phyloP scores from a whole-genome alignment of 2,797 vertebrate species.

The Oreochromis mossambicus region DNA sequence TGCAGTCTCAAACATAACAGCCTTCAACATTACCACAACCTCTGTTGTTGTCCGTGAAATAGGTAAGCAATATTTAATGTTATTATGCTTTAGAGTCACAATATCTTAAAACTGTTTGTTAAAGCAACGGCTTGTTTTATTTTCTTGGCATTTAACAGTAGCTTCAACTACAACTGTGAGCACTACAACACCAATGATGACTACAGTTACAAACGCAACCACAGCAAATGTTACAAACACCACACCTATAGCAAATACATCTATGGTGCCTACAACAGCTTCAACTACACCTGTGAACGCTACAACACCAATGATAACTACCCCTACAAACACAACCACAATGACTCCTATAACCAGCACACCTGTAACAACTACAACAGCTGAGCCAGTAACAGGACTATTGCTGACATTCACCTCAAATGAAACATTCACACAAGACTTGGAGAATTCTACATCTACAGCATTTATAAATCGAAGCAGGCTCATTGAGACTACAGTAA shows the following conservation, averaged over 20 bases:
- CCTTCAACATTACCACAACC: slow-evolving; percentile 38
- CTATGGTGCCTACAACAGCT: neutral
- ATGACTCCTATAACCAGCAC: no score
- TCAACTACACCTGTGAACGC: neutral
- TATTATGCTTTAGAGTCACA: neutral
- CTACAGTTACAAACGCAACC: accelerated
- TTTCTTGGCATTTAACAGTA: neutral
- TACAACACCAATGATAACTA: accelerated
- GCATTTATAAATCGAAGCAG: no score
- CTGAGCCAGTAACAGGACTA: neutral
- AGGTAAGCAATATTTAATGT: slow-evolving; percentile 21
- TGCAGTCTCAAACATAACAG: slow-evolving; percentile 20
- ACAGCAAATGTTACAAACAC: neutral
- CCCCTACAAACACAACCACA: no score
- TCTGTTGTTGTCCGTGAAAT: slow-evolving; percentile 15
- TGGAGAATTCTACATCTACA: no score
- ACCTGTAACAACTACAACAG: neutral
- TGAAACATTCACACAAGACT: slow-evolving; percentile 5
- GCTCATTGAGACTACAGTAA: no score
- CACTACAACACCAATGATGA: neutral
- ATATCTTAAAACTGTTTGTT: neutral
- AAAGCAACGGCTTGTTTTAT: neutral
- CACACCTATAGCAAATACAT: neutral
- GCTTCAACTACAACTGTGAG: neutral
- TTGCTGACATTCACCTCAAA: slow-evolving; percentile 13